A percentile compares a stretch with the other conserved stretches of the same genome.
These are phyloP conservation scores for Pseudanteris insignis DNA, from an alignment of 2,888 invertebrate genomes.

Conservation along the genomic window DNA sequence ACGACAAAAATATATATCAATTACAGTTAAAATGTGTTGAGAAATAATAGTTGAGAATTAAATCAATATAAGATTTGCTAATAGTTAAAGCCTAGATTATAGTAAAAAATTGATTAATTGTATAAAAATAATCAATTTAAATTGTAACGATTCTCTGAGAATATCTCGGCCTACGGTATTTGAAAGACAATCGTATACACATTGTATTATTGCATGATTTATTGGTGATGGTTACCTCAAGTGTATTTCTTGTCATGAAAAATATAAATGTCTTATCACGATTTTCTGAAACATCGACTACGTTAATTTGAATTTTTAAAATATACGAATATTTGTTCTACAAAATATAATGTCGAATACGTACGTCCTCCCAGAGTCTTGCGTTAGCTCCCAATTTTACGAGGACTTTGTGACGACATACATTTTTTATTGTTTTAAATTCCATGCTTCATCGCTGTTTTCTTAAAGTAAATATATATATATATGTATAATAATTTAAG, in stretches of 20 bases:
- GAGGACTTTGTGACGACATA: slow-evolving; percentile 58
- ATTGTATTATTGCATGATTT: slow-evolving; percentile 24
- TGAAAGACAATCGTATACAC: slow-evolving; percentile 43
- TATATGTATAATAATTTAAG: slow-evolving; percentile 49
- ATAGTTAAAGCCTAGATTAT: too few species aligned
- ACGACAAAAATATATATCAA: too few species aligned
- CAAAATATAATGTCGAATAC: too few species aligned
- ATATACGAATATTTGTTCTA: not conserved
- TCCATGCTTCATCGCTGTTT: slow-evolving; percentile 42
- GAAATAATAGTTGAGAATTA: too few species aligned
- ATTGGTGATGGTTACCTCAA: slow-evolving; percentile 58
- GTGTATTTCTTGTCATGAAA: slow-evolving; percentile 50
- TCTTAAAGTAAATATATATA: slow-evolving; percentile 38
- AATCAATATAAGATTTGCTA: too few species aligned
- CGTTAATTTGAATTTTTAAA: not conserved
- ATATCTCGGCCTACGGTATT: slow-evolving; percentile 56
- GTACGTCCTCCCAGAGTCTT: slow-evolving; percentile 57
- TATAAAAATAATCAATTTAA: too few species aligned
- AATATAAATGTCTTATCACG: slow-evolving; percentile 61
- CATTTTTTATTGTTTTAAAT: slow-evolving; percentile 41
- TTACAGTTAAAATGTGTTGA: too few species aligned
- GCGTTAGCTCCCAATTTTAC: slow-evolving; percentile 54
- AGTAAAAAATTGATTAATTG: too few species aligned
- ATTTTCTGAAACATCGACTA: slow-evolving; percentile 61
- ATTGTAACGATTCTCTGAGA: slow-evolving; percentile 28